These are phyloP conservation scores for Sinelater perroti DNA, from an alignment of 2,888 invertebrate species.

Conservation along the genomic window DNA sequence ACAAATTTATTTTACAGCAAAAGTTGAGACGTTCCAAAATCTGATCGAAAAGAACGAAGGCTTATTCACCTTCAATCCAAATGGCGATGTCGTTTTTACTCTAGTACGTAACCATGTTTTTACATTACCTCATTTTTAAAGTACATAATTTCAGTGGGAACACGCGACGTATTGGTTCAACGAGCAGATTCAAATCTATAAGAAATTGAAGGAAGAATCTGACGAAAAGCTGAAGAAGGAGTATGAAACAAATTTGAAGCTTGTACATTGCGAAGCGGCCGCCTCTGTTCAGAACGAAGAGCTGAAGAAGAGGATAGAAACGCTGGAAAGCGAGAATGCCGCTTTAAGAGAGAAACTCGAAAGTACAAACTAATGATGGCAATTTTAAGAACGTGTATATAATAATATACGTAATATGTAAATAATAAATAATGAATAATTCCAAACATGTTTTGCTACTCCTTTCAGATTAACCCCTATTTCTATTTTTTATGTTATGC, in stretches of 20 bases:
- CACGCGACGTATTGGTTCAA: slow-evolving; percentile 34
- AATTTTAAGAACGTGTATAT: too few relatives aligned
- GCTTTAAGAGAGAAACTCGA: too few relatives aligned
- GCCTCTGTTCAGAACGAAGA: slow-evolving; percentile 23
- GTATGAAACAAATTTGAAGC: slow-evolving; percentile 29
- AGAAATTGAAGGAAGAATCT: slow-evolving; percentile 31
- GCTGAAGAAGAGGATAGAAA: slow-evolving; percentile 9
- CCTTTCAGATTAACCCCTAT: too few relatives aligned
- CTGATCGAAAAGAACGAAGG: background rate
- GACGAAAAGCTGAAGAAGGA: slow-evolving; percentile 27
- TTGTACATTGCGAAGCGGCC: slow-evolving; percentile 20
- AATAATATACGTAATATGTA: too few relatives aligned
- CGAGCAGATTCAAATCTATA: slow-evolving; percentile 12
- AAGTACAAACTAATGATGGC: too few relatives aligned
- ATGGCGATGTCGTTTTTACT: slow-evolving; percentile 13
- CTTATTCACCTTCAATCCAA: slow-evolving; percentile 1
- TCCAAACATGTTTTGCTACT: too few relatives aligned
- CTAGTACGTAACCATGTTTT: slow-evolving; percentile 10
- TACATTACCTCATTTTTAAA: background rate
- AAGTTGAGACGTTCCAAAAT: slow-evolving; percentile 21
- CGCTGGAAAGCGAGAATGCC: slow-evolving; percentile 28
- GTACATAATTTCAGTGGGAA: slow-evolving; percentile 19
- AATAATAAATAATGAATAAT: too few relatives aligned
- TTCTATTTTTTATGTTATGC: too few relatives aligned
- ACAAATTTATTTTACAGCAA: slow-evolving; percentile 15